Percentiles rank a stretch among this genome's conserved stretches.
Conservation (phyloP, 1,140 invertebrate genomes). For the Aphelinus atriplicis region DNA sequence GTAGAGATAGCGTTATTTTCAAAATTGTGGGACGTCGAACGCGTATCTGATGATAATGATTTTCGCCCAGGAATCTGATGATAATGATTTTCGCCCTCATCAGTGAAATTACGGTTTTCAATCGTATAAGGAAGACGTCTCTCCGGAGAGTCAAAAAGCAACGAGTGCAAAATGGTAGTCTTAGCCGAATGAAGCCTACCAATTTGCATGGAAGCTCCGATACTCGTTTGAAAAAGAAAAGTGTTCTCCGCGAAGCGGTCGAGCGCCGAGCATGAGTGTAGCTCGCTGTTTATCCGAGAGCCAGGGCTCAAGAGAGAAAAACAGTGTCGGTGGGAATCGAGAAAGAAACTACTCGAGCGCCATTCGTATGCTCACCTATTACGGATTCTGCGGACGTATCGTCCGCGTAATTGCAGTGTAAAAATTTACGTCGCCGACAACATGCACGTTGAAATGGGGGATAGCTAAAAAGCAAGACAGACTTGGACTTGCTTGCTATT, state of each 20-base stretch:
- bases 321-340: not conserved
- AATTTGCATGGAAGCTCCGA: conserved; percentile 25
- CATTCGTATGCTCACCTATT: conserved; percentile 41
- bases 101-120: not conserved
- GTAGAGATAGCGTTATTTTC: too few relatives aligned
- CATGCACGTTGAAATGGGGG: not conserved
- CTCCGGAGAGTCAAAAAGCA: conserved; percentile 7
- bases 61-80: too few relatives aligned
- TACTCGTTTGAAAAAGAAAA: conserved; percentile 15
- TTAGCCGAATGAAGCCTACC: conserved; percentile 6
- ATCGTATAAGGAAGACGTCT: not conserved
- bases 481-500: not conserved
- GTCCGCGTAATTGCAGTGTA: conserved; percentile 40
- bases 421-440: conserved; percentile 40
- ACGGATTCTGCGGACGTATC: conserved; percentile 36
- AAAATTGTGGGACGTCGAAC: too few relatives aligned
- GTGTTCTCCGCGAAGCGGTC: conserved; percentile 28
- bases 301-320: not conserved
- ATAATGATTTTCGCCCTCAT: too few relatives aligned
- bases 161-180: not conserved
- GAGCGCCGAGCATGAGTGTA: not conserved
- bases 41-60: too few relatives aligned
- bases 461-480: conserved; percentile 15
- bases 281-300: conserved; percentile 12
- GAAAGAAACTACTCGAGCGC: conserved; percentile 37